Conservation (phyloP, 1,140 invertebrate species). For the Drosophila funebris region DNA sequence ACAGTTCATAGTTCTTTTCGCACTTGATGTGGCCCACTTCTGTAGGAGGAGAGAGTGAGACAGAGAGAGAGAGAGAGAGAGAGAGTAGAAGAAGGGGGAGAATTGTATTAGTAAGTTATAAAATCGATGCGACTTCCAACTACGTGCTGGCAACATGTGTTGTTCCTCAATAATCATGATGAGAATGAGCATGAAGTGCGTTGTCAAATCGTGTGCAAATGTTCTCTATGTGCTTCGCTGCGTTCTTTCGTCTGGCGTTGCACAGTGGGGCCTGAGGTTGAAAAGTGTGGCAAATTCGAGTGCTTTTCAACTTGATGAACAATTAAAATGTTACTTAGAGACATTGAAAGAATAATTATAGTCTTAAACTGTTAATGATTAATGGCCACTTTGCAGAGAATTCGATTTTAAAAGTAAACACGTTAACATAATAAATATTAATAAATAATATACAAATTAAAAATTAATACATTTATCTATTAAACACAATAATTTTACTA, state of each 20-base stretch:
- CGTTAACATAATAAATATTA: too few relatives aligned
- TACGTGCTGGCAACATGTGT: constrained; percentile 66
- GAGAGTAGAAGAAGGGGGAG: not conserved
- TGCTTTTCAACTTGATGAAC: not conserved
- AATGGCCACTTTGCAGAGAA: too few relatives aligned
- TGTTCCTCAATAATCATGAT: constrained; percentile 59
- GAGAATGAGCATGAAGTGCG: constrained; percentile 24
- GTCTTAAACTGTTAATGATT: too few relatives aligned
- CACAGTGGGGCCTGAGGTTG: not conserved
- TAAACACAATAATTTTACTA: too few relatives aligned
- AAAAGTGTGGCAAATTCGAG: too few relatives aligned
- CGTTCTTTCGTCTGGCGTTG: not conserved
- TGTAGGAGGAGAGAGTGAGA: constrained; percentile 18
- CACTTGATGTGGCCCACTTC: constrained; percentile 86
- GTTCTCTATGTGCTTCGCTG: constrained; percentile 16
- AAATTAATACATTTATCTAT: too few relatives aligned
- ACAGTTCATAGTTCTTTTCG: constrained; percentile 89
- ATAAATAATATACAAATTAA: too few relatives aligned
- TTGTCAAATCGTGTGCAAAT: constrained; percentile 66
- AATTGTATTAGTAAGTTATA: not conserved
- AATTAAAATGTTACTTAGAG: not conserved
- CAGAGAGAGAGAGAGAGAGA: not conserved
- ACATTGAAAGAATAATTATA: too few relatives aligned
- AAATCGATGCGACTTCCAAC: not conserved
- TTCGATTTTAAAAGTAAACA: too few relatives aligned